Conservation (phyloP, 2,113 vertebrate species). For the Neodon shergylaensis region DNA sequence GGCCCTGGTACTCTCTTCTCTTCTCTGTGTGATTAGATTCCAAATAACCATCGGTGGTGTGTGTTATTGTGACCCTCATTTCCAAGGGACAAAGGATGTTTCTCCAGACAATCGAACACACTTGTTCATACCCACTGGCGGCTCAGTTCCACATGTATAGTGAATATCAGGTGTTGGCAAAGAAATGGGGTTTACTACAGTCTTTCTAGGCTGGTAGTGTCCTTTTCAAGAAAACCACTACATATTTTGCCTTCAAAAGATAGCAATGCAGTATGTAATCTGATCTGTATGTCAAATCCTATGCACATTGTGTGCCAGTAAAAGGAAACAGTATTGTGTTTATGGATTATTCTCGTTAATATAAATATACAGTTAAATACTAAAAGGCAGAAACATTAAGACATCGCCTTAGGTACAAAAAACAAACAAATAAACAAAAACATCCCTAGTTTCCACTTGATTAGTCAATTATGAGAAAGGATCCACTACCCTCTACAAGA, state of each 20-base stretch:
- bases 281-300: background rate
- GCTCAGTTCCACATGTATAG: background rate
- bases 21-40: background rate
- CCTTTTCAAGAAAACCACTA: slow-evolving; percentile 50
- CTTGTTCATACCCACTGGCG: background rate
- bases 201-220: background rate
- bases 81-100: background rate
- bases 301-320: background rate
- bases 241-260: background rate
- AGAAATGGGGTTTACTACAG: background rate
- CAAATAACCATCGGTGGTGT: background rate
- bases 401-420: slow-evolving; percentile 60
- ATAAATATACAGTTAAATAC: slow-evolving; percentile 46
- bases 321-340: slow-evolving; percentile 19
- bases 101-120: background rate
- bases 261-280: background rate
- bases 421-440: background rate
- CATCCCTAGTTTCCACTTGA: slow-evolving; percentile 50
- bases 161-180: background rate
- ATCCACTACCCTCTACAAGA: slow-evolving; percentile 61
- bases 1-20: background rate
- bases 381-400: slow-evolving; percentile 51
- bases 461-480: slow-evolving; percentile 59
- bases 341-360: slow-evolving; percentile 35
- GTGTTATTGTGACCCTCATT: background rate